Conservation (phyloP, 2,797 vertebrate species). For the Ibycter americanus region DNA sequence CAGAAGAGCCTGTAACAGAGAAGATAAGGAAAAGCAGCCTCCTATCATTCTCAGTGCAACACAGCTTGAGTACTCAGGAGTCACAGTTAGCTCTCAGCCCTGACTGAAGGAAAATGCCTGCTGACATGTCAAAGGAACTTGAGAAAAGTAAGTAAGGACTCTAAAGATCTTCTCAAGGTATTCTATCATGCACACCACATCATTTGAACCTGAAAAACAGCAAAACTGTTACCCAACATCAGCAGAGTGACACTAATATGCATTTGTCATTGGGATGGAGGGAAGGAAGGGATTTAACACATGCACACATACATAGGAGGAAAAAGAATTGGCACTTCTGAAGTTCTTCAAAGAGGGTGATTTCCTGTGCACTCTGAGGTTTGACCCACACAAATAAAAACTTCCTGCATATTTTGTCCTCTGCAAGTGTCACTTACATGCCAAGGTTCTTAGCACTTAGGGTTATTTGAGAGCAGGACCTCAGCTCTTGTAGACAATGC, state of each 20-base stretch:
- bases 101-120: background rate
- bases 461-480: background rate
- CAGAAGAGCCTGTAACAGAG: background rate
- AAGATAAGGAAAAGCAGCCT: conserved; percentile 18
- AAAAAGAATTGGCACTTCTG: background rate
- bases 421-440: background rate
- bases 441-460: background rate
- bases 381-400: background rate
- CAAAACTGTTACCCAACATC: background rate
- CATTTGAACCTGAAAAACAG: background rate
- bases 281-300: background rate
- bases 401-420: background rate
- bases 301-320: background rate
- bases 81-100: background rate
- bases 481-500: background rate
- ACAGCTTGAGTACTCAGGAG: background rate
- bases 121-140: background rate
- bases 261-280: background rate
- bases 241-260: background rate
- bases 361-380: background rate
- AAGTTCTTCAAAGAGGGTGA: background rate
- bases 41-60: background rate
- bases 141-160: background rate
- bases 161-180: background rate
- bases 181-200: background rate